Conservation (phyloP, 2,888 invertebrate species). For the Podabrus alpinus region DNA sequence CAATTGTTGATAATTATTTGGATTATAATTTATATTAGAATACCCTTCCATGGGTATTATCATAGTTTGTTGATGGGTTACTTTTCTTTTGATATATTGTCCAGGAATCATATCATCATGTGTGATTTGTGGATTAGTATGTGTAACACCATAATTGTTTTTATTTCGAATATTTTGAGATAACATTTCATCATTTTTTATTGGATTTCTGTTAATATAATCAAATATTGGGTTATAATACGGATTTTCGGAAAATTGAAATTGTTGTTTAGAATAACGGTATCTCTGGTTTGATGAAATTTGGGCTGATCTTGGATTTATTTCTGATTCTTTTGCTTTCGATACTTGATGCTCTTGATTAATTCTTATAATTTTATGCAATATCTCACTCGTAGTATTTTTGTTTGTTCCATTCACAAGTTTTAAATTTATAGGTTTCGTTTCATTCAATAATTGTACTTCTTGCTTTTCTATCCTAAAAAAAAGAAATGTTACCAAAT, state of each 20-base stretch:
- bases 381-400: constrained; percentile 53
- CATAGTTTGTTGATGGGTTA: constrained; percentile 51
- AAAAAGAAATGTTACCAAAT: constrained; percentile 19
- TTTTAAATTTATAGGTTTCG: background rate
- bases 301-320: background rate
- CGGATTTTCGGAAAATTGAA: constrained; percentile 41
- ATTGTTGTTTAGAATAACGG: constrained; percentile 25
- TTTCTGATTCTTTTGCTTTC: constrained; percentile 1
- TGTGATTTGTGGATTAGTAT: constrained; percentile 33
- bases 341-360: constrained; percentile 59
- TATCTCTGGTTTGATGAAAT: background rate
- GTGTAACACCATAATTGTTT: background rate
- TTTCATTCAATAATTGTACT: constrained; percentile 34
- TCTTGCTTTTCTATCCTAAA: constrained; percentile 46
- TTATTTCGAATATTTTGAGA: background rate
- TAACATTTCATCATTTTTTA: constrained; percentile 3
- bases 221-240: constrained; percentile 49
- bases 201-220: constrained; percentile 40
- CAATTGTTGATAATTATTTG: background rate
- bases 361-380: constrained; percentile 61
- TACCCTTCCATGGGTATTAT: constrained; percentile 34
- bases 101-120: constrained; percentile 44
- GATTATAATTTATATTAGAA: background rate
- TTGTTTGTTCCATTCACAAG: constrained; percentile 4
- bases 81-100: constrained; percentile 49